These are phyloP conservation scores for Cancer borealis DNA, from an alignment of 2,888 invertebrate species.

Conservation along the genomic window DNA sequence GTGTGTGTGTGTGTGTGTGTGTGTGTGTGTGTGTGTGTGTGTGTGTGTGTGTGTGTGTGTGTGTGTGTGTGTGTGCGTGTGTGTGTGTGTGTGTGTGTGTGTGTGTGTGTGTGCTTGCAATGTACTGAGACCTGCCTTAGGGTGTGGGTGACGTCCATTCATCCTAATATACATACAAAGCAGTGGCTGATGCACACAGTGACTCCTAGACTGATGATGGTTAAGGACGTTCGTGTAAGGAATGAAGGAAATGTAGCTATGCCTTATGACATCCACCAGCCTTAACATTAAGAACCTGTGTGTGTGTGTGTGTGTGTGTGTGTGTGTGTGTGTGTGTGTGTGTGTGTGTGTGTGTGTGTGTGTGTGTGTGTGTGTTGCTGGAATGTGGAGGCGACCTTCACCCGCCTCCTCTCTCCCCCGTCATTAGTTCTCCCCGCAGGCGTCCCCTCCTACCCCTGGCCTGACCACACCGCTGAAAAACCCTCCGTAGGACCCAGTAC, in stretches of 20 bases:
- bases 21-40: too few relatives aligned
- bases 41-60: too few relatives aligned
- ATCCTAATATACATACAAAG: not conserved
- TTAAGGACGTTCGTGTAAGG: not conserved
- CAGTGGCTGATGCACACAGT: not conserved
- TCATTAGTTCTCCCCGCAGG: not conserved
- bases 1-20: too few relatives aligned
- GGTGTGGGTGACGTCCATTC: not conserved
- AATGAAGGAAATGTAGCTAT: not conserved
- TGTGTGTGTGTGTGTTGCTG: not conserved
- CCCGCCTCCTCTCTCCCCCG: slow-evolving; percentile 32
- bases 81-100: too few relatives aligned
- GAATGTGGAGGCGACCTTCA: slow-evolving; percentile 39
- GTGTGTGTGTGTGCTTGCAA: not conserved
- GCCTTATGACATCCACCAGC: not conserved
- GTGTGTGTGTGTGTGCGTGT: not conserved
- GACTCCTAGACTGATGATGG: not conserved
- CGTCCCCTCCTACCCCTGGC: not conserved
- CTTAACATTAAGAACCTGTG: not conserved
- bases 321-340: slow-evolving; percentile 7
- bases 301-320: not conserved
- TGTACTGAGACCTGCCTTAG: not conserved
- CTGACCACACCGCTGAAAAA: slow-evolving; percentile 33
- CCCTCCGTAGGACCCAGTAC: not conserved
- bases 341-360: slow-evolving; percentile 43